phyloP scores from a whole-genome alignment of 2,797 vertebrate genomes.

The Poecilia gillii region DNA sequence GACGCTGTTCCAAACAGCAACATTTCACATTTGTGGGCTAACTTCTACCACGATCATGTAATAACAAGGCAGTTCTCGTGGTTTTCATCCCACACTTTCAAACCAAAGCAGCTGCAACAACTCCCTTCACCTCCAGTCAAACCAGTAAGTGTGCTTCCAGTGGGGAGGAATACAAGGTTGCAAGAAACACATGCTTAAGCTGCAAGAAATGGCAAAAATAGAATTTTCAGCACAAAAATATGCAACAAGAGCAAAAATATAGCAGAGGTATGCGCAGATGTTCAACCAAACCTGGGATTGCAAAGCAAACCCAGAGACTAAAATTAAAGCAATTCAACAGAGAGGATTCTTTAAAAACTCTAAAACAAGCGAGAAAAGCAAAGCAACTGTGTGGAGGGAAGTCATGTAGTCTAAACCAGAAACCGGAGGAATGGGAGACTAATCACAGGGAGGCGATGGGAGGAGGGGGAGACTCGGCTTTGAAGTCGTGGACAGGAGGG shows the following conservation, averaged over 20 bases:
- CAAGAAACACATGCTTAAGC: background rate
- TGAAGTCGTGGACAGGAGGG: slow-evolving; percentile 70
- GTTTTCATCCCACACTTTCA: slow-evolving; percentile 54
- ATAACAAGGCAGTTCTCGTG: slow-evolving; percentile 57
- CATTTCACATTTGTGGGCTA: background rate
- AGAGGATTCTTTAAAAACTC: slow-evolving; percentile 16
- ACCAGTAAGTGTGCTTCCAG: slow-evolving; percentile 33
- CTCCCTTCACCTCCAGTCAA: slow-evolving; percentile 47
- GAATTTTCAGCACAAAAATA: slow-evolving; percentile 43
- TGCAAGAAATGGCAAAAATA: background rate
- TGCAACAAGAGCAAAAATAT: slow-evolving; percentile 34
- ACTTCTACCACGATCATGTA: slow-evolving; percentile 51
- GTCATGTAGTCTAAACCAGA: slow-evolving; percentile 74
- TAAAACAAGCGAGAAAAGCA: slow-evolving; percentile 23
- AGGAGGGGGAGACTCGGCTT: slow-evolving; percentile 57
- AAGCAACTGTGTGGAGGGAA: slow-evolving; percentile 64
- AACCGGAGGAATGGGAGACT: slow-evolving; percentile 48
- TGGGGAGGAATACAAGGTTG: background rate
- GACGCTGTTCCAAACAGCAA: background rate
- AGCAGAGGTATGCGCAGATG: slow-evolving; percentile 52
- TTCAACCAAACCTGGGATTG: slow-evolving; percentile 58
- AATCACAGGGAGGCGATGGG: slow-evolving; percentile 45
- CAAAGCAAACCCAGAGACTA: slow-evolving; percentile 22
- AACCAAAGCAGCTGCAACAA: slow-evolving; percentile 59
- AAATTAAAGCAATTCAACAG: slow-evolving; percentile 64